A percentile compares a stretch with the other conserved stretches of the same genome.
Conservation (phyloP, 1,140 invertebrate genomes). For the Pseudomyrmex sp. region DNA sequence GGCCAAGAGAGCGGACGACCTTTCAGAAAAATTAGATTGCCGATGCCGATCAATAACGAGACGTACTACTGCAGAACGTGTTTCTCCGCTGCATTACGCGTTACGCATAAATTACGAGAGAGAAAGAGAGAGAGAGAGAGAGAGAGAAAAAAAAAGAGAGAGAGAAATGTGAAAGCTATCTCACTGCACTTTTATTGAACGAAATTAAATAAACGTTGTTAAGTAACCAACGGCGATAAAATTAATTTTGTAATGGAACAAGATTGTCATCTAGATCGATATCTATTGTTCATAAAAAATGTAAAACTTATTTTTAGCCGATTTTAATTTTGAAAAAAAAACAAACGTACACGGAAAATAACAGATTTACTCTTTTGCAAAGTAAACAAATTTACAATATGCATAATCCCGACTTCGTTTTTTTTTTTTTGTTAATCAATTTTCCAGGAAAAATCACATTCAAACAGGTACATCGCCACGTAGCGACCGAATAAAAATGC, state of each 20-base stretch:
- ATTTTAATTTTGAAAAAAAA: background rate
- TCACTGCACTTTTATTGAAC: no score
- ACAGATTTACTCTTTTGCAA: background rate
- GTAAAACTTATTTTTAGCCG: no score
- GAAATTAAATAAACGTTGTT: no score
- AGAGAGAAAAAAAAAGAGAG: no score
- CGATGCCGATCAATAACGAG: slow-evolving; percentile 6
- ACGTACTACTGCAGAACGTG: background rate
- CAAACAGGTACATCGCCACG: background rate
- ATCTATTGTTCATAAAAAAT: no score
- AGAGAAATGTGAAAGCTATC: no score
- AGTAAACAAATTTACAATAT: background rate
- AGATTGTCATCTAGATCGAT: no score
- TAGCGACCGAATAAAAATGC: background rate
- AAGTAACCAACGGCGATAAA: no score
- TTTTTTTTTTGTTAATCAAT: background rate
- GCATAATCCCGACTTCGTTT: background rate
- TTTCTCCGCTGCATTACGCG: background rate
- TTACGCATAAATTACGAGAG: background rate
- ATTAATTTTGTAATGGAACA: no score
- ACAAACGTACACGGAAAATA: background rate
- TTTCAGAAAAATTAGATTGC: slow-evolving; percentile 46
- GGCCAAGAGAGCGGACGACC: background rate
- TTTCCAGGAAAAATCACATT: background rate
- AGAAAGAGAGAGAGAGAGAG: no score